Conservation (phyloP, 2,888 invertebrate species). For the Sialis fuliginosa region DNA sequence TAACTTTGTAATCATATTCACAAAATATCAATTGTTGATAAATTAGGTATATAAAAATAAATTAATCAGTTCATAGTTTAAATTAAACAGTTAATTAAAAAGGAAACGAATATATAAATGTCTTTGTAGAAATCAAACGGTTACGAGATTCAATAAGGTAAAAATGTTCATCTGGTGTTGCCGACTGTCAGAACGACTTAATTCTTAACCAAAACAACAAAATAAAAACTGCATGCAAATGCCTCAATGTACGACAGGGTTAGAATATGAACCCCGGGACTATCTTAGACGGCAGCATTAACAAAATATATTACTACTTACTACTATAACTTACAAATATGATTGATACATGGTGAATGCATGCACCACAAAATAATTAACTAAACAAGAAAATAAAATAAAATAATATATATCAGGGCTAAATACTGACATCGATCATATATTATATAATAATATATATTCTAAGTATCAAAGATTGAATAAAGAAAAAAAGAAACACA, state of each 20-base stretch:
- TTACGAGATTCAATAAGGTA: neutral
- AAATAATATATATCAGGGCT: slow-evolving; percentile 1
- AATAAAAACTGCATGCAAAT: slow-evolving; percentile 4
- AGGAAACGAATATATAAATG: neutral
- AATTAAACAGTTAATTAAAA: too few relatives aligned
- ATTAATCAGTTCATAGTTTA: too few relatives aligned
- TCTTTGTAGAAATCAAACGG: neutral
- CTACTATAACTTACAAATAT: slow-evolving; percentile 23
- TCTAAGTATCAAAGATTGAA: too few relatives aligned
- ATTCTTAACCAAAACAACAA: neutral
- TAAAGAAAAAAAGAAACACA: too few relatives aligned
- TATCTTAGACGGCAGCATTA: slow-evolving; percentile 23
- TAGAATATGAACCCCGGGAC: slow-evolving; percentile 24
- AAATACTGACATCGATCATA: too few relatives aligned
- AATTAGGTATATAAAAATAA: too few relatives aligned
- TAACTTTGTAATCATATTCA: too few relatives aligned
- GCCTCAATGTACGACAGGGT: neutral
- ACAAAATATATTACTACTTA: slow-evolving; percentile 21
- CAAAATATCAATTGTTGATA: too few relatives aligned
- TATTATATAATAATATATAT: too few relatives aligned
- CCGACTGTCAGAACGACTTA: neutral
- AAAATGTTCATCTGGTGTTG: neutral
- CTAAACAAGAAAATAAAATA: slow-evolving; percentile 1
- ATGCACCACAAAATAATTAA: slow-evolving; percentile 22
- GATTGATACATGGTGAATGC: slow-evolving; percentile 19